phyloP scores from a whole-genome alignment of 2,797 vertebrate species.

The Lacerta bilineata region DNA sequence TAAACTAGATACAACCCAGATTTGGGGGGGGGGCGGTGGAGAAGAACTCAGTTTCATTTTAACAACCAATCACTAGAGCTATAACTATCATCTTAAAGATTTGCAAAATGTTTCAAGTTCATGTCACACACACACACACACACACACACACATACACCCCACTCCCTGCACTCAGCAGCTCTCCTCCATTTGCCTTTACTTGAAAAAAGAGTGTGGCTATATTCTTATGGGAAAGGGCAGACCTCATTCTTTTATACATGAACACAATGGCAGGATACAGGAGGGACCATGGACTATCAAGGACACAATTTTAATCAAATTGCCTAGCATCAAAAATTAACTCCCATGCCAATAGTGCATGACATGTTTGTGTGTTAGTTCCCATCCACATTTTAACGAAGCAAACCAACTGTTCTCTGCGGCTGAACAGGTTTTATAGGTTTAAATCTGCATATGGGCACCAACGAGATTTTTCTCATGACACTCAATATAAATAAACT shows the following conservation, averaged over 20 bases:
- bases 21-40: too few species aligned
- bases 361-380: slow-evolving; percentile 66
- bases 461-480: not conserved
- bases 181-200: slow-evolving; percentile 56
- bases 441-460: not conserved
- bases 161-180: not conserved
- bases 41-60: not conserved
- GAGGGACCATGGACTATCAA: slow-evolving; percentile 70
- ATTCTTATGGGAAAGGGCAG: slow-evolving; percentile 73
- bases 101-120: not conserved
- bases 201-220: slow-evolving; percentile 73
- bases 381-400: slow-evolving; percentile 60
- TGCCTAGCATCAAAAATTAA: slow-evolving; percentile 63
- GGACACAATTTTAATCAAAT: slow-evolving; percentile 70
- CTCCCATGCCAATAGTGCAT: slow-evolving; percentile 56
- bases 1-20: too few species aligned
- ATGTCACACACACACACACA: not conserved
- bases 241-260: slow-evolving; percentile 56
- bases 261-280: slow-evolving; percentile 80
- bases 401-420: slow-evolving; percentile 19
- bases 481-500: not conserved
- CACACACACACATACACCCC: too few species aligned
- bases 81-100: not conserved
- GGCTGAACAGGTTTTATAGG: not conserved
- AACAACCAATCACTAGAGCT: not conserved